These are phyloP conservation scores for Epiblema foenella DNA, from an alignment of 2,888 invertebrate genomes.

Conservation along the genomic window DNA sequence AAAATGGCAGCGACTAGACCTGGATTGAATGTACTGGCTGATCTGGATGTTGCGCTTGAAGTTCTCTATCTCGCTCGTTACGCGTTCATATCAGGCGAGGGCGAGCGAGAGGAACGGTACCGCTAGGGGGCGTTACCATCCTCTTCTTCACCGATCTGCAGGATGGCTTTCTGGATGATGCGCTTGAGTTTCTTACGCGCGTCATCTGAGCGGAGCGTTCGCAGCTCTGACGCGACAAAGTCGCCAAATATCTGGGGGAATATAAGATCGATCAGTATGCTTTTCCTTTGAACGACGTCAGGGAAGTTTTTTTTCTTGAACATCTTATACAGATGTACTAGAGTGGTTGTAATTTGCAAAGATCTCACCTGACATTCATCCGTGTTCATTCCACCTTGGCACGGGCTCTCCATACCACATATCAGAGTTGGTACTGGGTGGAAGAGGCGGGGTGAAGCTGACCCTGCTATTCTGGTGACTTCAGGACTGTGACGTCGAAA, in stretches of 20 bases:
- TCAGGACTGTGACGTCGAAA: conserved; percentile 36
- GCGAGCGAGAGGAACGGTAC: conserved; percentile 41
- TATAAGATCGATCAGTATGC: background rate
- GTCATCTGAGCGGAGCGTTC: conserved; percentile 69
- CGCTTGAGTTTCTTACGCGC: conserved; percentile 72
- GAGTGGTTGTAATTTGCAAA: too few species aligned
- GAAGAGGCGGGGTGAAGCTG: conserved; percentile 64
- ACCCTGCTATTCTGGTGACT: conserved; percentile 63
- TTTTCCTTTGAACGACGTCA: too few species aligned
- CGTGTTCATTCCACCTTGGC: conserved; percentile 62
- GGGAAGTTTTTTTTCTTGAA: too few species aligned
- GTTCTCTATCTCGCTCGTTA: conserved; percentile 46
- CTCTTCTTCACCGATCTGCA: conserved; percentile 73
- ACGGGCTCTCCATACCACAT: conserved; percentile 70
- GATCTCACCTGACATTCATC: conserved; percentile 73
- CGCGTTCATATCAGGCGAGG: conserved; percentile 39
- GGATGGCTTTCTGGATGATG: conserved; percentile 76
- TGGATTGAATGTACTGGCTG: conserved; percentile 46
- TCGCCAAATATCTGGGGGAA: conserved; percentile 73
- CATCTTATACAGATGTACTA: too few species aligned
- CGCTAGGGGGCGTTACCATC: conserved; percentile 62
- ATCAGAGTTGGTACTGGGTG: conserved; percentile 63
- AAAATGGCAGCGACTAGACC: conserved; percentile 51
- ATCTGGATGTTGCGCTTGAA: conserved; percentile 76
- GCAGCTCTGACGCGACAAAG: conserved; percentile 79